phyloP scores from a whole-genome alignment of 2,888 invertebrate genomes.

The Hanleya hanleyi region DNA sequence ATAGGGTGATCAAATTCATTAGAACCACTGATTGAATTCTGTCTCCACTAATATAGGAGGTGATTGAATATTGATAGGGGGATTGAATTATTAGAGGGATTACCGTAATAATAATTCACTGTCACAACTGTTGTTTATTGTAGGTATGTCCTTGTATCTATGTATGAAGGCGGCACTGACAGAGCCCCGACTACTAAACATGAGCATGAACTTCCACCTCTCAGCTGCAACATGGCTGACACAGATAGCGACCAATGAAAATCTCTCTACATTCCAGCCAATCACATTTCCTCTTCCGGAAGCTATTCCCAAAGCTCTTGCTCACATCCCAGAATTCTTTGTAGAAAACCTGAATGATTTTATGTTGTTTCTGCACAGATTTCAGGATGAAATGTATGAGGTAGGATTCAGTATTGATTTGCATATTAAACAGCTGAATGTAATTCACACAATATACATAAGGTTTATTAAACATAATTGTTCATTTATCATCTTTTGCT shows the following conservation, averaged over 20 bases:
- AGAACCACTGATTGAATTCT: too few relatives aligned
- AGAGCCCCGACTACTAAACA: slow-evolving; percentile 82
- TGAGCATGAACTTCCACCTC: slow-evolving; percentile 84
- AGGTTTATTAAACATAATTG: too few relatives aligned
- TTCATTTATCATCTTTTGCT: too few relatives aligned
- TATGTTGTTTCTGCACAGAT: slow-evolving; percentile 79
- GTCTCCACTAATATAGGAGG: too few relatives aligned
- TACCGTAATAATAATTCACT: too few relatives aligned
- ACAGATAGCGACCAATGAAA: slow-evolving; percentile 80
- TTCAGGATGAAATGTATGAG: slow-evolving; percentile 69
- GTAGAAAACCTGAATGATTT: slow-evolving; percentile 90
- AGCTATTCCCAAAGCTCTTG: slow-evolving; percentile 58
- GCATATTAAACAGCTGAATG: too few relatives aligned
- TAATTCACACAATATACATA: too few relatives aligned
- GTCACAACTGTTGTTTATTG: slow-evolving; percentile 21
- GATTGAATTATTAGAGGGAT: too few relatives aligned
- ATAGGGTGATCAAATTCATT: too few relatives aligned
- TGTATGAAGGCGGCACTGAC: slow-evolving; percentile 79
- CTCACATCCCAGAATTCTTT: slow-evolving; percentile 90
- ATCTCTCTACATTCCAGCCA: slow-evolving; percentile 50
- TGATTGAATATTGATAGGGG: too few relatives aligned
- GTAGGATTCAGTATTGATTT: slow-evolving; percentile 38
- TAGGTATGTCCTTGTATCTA: slow-evolving; percentile 68
- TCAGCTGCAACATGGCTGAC: slow-evolving; percentile 89
- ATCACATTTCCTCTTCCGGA: slow-evolving; percentile 68